Conservation (phyloP, 2,888 invertebrate species). For the Nomada ruficornis region DNA sequence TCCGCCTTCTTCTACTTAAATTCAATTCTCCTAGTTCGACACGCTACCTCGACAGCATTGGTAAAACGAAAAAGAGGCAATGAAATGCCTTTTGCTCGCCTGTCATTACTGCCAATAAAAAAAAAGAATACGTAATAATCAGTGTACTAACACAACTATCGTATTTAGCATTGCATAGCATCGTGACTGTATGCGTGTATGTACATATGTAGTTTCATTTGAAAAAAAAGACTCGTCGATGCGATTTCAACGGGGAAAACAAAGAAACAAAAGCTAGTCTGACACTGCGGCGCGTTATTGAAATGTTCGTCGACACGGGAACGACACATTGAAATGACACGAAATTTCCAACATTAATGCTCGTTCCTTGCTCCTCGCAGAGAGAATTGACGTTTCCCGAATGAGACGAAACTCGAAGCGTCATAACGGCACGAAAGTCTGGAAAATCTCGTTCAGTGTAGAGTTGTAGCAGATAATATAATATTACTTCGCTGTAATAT, state of each 20-base stretch:
- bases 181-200: too few species aligned
- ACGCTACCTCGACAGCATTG: constrained; percentile 9
- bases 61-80: not conserved
- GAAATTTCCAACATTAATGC: constrained; percentile 41
- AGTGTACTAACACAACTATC: constrained; percentile 6
- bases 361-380: constrained; percentile 18
- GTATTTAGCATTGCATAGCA: not conserved
- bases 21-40: constrained; percentile 23
- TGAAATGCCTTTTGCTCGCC: not conserved
- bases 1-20: constrained; percentile 14
- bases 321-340: constrained; percentile 22
- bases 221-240: not conserved
- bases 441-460: constrained; percentile 59
- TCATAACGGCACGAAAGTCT: constrained; percentile 49
- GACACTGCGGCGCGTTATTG: constrained; percentile 27
- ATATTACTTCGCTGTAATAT: constrained; percentile 60
- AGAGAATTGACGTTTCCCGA: constrained; percentile 49
- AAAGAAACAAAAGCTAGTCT: not conserved
- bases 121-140: not conserved
- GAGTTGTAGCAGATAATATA: constrained; percentile 59
- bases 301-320: constrained; percentile 24
- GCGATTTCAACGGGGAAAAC: not conserved
- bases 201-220: not conserved
- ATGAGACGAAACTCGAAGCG: constrained; percentile 30
- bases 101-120: not conserved